phyloP scores from a whole-genome alignment of 2,113 vertebrate genomes.

The Collichthys lucidus region DNA sequence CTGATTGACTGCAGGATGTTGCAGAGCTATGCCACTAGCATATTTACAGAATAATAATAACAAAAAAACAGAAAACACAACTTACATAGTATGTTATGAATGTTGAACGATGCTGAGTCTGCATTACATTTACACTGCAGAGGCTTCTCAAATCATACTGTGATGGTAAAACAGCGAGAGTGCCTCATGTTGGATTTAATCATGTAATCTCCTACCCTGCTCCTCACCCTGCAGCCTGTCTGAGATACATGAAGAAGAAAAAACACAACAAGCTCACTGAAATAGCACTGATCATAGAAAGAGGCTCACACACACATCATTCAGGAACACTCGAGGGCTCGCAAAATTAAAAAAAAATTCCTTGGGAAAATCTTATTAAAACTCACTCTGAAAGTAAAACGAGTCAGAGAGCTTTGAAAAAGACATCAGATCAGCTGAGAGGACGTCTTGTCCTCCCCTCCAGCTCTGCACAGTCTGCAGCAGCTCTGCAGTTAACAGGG shows the following conservation, averaged over 20 bases:
- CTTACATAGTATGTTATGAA: background rate
- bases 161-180: background rate
- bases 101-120: background rate
- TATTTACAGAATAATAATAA: background rate
- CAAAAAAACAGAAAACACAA: background rate
- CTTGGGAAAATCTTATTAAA: conserved; percentile 45
- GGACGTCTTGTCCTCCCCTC: conserved; percentile 43
- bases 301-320: conserved; percentile 6
- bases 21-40: background rate
- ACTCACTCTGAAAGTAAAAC: conserved; percentile 36
- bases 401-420: conserved; percentile 33
- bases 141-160: background rate
- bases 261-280: conserved; percentile 3
- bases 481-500: conserved; percentile 4
- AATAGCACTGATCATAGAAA: background rate
- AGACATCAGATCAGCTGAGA: conserved; percentile 31
- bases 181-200: background rate
- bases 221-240: conserved; percentile 9
- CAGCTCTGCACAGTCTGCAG: conserved; percentile 3
- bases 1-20: too few species aligned
- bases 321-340: conserved; percentile 16
- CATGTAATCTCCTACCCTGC: conserved; percentile 8
- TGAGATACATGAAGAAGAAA: background rate
- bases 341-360: background rate
- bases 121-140: background rate